Percentiles rank a stretch among this genome's conserved stretches.
phyloP scores from a whole-genome alignment of 2,888 invertebrate species.

The Amblyjoppa proteus region DNA sequence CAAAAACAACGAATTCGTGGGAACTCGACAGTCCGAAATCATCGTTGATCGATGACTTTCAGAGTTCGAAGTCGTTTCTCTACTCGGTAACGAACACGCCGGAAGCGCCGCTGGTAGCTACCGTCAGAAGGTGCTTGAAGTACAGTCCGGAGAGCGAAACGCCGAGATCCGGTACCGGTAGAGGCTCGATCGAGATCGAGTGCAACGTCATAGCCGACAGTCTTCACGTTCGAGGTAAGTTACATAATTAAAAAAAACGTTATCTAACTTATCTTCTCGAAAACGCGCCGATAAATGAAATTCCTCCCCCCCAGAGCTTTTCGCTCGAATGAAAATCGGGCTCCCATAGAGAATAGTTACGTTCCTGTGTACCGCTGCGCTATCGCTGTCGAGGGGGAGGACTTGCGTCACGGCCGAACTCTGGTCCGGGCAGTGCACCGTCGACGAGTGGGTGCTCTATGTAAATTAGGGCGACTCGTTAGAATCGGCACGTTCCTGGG shows the following conservation, averaged over 20 bases:
- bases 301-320: background rate
- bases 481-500: conserved; percentile 69
- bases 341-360: conserved; percentile 40
- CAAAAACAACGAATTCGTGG: conserved; percentile 77
- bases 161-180: conserved; percentile 69
- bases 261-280: background rate
- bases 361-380: conserved; percentile 39
- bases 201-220: conserved; percentile 87
- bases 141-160: conserved; percentile 81
- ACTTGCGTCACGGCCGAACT: conserved; percentile 55
- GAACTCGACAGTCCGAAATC: conserved; percentile 82
- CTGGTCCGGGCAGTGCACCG: conserved; percentile 47
- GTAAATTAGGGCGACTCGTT: conserved; percentile 64
- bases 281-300: background rate
- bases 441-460: conserved; percentile 51
- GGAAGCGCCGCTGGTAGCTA: conserved; percentile 82
- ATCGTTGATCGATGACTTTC: conserved; percentile 79
- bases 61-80: conserved; percentile 80
- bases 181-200: conserved; percentile 89
- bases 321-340: conserved; percentile 1
- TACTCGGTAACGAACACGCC: conserved; percentile 80
- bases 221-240: conserved; percentile 91
- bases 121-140: conserved; percentile 82
- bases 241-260: conserved; percentile 53
- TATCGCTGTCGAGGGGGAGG: background rate